Evolutionary conservation across 2,113 vertebrate species (phyloP).

Genomic region (Oryzias woworae): DNA sequence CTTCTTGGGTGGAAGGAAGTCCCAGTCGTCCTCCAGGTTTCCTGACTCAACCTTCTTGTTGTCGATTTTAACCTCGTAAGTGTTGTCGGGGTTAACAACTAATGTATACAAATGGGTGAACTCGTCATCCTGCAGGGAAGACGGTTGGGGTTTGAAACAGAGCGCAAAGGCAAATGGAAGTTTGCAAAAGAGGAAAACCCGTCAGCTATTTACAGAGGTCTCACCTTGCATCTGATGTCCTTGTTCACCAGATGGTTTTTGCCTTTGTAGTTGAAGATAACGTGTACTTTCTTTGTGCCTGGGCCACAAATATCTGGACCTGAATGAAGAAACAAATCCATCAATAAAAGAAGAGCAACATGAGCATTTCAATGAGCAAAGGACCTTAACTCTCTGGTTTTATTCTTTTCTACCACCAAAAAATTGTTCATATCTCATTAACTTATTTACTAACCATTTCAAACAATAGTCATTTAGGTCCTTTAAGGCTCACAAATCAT

Average conservation of each 20-base stretch:
- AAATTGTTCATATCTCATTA: too few species aligned
- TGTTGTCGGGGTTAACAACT: conserved; percentile 82
- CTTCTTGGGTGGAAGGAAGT: conserved; percentile 82
- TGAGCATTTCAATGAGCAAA: neutral
- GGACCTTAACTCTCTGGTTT: too few species aligned
- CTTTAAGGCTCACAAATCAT: too few species aligned
- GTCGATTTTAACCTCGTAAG: conserved; percentile 88
- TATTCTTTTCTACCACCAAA: too few species aligned
- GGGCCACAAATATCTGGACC: conserved; percentile 89
- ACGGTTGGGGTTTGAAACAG: neutral
- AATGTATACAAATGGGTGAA: conserved; percentile 84
- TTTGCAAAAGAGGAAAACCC: neutral
- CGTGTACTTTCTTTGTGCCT: conserved; percentile 86
- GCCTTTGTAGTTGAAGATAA: conserved; percentile 86
- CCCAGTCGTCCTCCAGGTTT: conserved; percentile 83
- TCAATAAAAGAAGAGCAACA: neutral
- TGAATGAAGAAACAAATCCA: conserved; percentile 38
- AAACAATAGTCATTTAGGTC: too few species aligned
- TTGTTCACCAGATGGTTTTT: conserved; percentile 87
- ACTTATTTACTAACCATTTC: too few species aligned
- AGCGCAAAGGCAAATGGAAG: rapidly evolving
- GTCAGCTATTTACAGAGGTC: neutral
- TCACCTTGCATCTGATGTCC: conserved; percentile 85
- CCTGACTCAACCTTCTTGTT: conserved; percentile 84
- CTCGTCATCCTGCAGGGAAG: conserved; percentile 79